Evolutionary conservation across 2,113 vertebrate species (phyloP), one percentile per base, ranked within the genome.

Genomic region (Zosterops hypoxanthus): DNA sequence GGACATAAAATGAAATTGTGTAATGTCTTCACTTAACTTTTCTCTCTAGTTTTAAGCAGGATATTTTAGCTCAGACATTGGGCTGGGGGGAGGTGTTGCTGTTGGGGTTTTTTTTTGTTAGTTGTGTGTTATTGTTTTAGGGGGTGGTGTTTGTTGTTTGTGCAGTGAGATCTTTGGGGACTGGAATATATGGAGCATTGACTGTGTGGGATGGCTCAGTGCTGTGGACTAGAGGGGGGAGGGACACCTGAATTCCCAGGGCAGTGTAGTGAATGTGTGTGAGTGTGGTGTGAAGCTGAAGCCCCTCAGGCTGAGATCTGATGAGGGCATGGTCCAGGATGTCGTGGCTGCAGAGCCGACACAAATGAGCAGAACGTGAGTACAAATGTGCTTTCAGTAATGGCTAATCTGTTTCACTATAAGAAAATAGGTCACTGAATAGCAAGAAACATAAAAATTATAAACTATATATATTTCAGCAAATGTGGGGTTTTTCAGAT

Each of bases 11-110:
- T 77, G 66, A 78, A 92, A 66, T 81, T n/a, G 33, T 84, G 3
- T 70, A 63, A 86, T 86, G 61, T 80, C 34, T 84, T 28, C 69
- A 73, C 63, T 83, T 90, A 92, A 65, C 55, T 56, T 63, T 72
- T 64, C 44, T 91, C 23, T 69, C 50, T 81, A 70, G 41, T 81
- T 81, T 78, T 42, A 46, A 88, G 61, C n/a, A 72, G 55, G 52
- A 14, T 68, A 20, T 84, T 82, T 82, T 56, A 73, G 44, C 41
- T 82, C 42, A 76, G 28, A 60, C 8, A 4, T 25, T 11, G 29
- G 24, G 21, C 1, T 7, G 3, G 8, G 21, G 14, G 17, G 1
- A 49, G 18, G 5, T 71, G 18, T 36, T 80, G 59, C 2, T 65
- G 20, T 16, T 52, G 19, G 8, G 8, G 6, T 3, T 6, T 7